These are phyloP conservation scores for Apodemia hepburni DNA, from an alignment of 2,888 invertebrate species.

Conservation along the genomic window DNA sequence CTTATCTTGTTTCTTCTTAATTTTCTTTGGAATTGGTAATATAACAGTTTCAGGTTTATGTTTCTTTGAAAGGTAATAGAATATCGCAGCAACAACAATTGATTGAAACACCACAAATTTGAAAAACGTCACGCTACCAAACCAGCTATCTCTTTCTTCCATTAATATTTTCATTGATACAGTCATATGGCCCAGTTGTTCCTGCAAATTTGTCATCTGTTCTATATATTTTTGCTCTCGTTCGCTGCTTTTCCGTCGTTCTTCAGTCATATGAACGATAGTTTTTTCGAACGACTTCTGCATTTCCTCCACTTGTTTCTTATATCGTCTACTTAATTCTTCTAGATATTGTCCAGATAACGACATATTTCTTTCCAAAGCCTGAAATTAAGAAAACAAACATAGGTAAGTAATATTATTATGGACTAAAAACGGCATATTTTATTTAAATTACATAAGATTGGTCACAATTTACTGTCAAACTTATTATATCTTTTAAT, in stretches of 20 bases:
- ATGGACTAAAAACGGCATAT: neutral
- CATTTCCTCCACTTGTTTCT: slow-evolving; percentile 97
- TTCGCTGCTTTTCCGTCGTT: slow-evolving; percentile 84
- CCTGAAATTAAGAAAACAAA: slow-evolving; percentile 70
- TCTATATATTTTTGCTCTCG: slow-evolving; percentile 90
- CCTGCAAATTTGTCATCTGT: slow-evolving; percentile 84
- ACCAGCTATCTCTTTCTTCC: slow-evolving; percentile 83
- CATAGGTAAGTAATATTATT: slow-evolving; percentile 11
- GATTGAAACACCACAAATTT: slow-evolving; percentile 75
- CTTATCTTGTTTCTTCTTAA: slow-evolving; percentile 58
- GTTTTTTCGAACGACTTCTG: slow-evolving; percentile 91
- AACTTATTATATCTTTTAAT: no score
- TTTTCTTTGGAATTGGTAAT: slow-evolving; percentile 51
- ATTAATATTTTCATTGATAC: slow-evolving; percentile 80
- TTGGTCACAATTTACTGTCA: no score
- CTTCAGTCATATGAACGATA: slow-evolving; percentile 85
- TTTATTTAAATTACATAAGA: no score
- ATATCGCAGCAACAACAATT: slow-evolving; percentile 65
- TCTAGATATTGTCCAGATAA: slow-evolving; percentile 97
- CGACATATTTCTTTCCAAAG: slow-evolving; percentile 97
- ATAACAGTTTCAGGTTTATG: slow-evolving; percentile 53
- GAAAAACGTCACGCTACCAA: slow-evolving; percentile 78
- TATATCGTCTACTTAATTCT: slow-evolving; percentile 96
- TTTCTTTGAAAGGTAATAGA: slow-evolving; percentile 74
- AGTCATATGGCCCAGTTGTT: slow-evolving; percentile 83